Evolutionary conservation across 2,888 invertebrate species (phyloP).

Genomic region (Aproaerema taeniolella): DNA sequence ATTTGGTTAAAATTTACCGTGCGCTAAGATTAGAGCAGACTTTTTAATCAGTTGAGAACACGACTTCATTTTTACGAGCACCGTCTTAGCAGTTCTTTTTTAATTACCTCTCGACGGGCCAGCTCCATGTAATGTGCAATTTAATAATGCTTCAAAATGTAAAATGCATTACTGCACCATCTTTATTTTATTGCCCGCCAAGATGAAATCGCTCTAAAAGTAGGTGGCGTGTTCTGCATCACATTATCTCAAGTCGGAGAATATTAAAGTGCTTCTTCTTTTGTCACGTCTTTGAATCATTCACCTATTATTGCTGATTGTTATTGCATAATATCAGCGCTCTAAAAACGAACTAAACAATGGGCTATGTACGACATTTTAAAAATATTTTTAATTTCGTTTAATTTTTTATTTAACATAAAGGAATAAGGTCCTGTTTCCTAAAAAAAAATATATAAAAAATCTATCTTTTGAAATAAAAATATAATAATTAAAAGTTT

Average conservation of each 20-base stretch:
- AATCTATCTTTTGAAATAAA: too few relatives aligned
- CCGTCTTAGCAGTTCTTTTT: constrained; percentile 69
- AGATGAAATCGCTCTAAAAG: constrained; percentile 39
- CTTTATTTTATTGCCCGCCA: constrained; percentile 56
- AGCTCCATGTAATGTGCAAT: constrained; percentile 64
- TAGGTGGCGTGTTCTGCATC: constrained; percentile 28
- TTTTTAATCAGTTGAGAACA: constrained; percentile 72
- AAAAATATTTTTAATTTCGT: too few relatives aligned
- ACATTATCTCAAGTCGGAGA: constrained; percentile 20
- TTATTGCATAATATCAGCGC: background rate
- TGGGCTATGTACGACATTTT: too few relatives aligned
- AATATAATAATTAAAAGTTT: too few relatives aligned
- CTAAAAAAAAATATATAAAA: too few relatives aligned
- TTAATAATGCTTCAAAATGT: constrained; percentile 75
- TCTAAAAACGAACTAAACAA: background rate
- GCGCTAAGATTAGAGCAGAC: constrained; percentile 51
- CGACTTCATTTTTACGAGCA: constrained; percentile 68
- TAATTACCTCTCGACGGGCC: constrained; percentile 67
- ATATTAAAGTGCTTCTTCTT: constrained; percentile 11
- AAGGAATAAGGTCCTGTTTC: too few relatives aligned
- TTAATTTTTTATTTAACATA: too few relatives aligned
- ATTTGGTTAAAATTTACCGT: constrained; percentile 55
- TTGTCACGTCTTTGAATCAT: constrained; percentile 4
- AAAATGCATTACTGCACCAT: constrained; percentile 71
- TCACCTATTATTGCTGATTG: background rate